These are phyloP conservation scores for Lindbergichthys nudifrons DNA, from an alignment of 2,797 vertebrate genomes.

Conservation along the genomic window DNA sequence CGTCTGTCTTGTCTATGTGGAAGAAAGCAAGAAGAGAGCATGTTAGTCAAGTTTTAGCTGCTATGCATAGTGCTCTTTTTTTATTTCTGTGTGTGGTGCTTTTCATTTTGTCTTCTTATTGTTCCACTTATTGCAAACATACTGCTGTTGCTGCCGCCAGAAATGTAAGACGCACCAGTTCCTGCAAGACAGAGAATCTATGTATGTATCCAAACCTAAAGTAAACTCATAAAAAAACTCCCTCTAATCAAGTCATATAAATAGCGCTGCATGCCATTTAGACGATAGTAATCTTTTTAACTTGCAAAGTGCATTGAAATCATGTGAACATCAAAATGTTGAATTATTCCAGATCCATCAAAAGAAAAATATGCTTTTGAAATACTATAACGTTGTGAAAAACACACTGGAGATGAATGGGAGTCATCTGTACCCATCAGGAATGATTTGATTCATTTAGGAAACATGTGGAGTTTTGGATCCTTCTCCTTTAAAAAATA, in stretches of 20 bases:
- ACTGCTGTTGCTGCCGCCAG: conserved; percentile 17
- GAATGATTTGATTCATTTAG: conserved; percentile 22
- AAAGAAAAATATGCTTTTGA: not conserved
- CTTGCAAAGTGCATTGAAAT: conserved; percentile 3
- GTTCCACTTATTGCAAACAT: conserved; percentile 27
- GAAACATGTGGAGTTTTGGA: conserved; percentile 19
- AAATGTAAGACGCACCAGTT: conserved; percentile 2
- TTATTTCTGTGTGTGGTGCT: not conserved
- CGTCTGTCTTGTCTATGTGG: too few species aligned
- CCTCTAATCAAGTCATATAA: conserved; percentile 28
- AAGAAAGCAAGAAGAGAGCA: not conserved
- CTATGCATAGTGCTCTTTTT: not conserved
- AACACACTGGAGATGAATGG: conserved; percentile 4
- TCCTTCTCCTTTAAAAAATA: not conserved
- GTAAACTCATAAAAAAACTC: conserved; percentile 16
- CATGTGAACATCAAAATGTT: not conserved
- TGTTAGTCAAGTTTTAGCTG: not conserved
- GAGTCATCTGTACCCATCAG: conserved; percentile 12
- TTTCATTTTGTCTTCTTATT: conserved; percentile 8
- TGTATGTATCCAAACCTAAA: conserved; percentile 7
- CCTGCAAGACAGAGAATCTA: conserved; percentile 28
- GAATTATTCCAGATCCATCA: not conserved
- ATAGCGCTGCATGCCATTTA: not conserved
- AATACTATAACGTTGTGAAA: not conserved
- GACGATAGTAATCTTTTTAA: not conserved